These are phyloP conservation scores for Chaitophorus viminalis DNA, from an alignment of 2,888 invertebrate species.

Conservation along the genomic window DNA sequence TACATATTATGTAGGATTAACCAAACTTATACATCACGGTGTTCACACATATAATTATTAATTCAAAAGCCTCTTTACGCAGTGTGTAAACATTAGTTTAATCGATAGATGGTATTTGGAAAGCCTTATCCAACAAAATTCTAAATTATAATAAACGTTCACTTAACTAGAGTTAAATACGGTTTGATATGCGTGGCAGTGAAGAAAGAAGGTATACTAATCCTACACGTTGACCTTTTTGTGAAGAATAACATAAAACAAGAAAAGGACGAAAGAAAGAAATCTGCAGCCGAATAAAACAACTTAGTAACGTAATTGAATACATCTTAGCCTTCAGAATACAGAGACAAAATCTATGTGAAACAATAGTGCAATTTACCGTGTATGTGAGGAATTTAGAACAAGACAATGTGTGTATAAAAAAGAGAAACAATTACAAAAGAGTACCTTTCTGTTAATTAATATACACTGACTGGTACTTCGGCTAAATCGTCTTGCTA, in stretches of 20 bases:
- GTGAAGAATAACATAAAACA: not conserved
- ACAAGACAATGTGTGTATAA: conserved; percentile 22
- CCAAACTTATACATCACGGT: not conserved
- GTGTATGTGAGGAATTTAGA: conserved; percentile 30
- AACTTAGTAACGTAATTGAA: conserved; percentile 17
- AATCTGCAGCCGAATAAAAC: conserved; percentile 10
- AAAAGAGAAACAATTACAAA: conserved; percentile 24
- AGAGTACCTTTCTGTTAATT: not conserved
- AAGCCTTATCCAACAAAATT: not conserved
- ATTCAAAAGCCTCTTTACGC: conserved; percentile 38
- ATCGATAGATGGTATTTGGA: conserved; percentile 31
- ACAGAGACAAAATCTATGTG: conserved; percentile 6
- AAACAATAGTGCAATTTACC: conserved; percentile 34
- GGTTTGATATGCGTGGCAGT: not conserved
- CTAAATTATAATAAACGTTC: conserved; percentile 19
- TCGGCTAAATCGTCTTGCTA: not conserved
- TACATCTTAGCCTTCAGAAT: conserved; percentile 8
- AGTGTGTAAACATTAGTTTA: conserved; percentile 23
- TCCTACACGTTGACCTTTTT: conserved; percentile 1
- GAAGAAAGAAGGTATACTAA: not conserved
- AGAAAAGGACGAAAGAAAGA: not conserved
- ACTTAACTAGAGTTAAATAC: conserved; percentile 1
- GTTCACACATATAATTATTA: conserved; percentile 7
- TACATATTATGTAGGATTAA: conserved; percentile 22
- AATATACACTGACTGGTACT: not conserved